Base-by-base conservation (phyloP, 2,113 vertebrate genomes). In the Mirza zaza region DNA sequence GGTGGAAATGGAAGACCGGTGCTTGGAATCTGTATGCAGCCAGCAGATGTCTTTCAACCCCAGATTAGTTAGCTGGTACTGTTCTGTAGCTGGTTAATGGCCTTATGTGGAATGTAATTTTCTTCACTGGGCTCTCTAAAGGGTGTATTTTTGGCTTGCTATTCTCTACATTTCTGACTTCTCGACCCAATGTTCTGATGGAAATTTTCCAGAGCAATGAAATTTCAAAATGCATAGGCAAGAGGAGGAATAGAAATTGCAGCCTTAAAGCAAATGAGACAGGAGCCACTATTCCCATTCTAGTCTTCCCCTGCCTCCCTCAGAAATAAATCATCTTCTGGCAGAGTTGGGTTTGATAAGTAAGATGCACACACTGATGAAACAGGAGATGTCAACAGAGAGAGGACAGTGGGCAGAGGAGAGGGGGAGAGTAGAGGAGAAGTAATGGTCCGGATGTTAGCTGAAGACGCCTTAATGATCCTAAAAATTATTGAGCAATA, bases 401-500 rank as follows among this genome's bases (percentile, higher is more conserved):
- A 20, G 79, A 73, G 86, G 23, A 77, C 6, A 67, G 23, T 9
- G 67, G 55, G 92, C 95, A 82, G 92, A 36, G 81, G 4, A 32
- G 20, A 32, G 20, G 18, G 59, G 48, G 5, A 65, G 39, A 29
- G 92, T 39, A 8, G 50, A 2, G 55, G n/a, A 76, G 59, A 59
- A 65, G 87, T 18, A 39, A 71, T 36, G 34, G 55, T 55, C 42
- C n/a, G 70, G 79, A 48, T 55, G 95, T 68, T 42, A 81, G 83
- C 73, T 90, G 71, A 97, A 96, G 91, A 96, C 93, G 97, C 87
- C 87, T 87, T 96, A 81, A 95, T 96, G 92, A 90, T 93, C 65
- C 89, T 95, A 82, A 88, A 90, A 97, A 96, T 96, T 83, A 98
- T 90, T 95, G 27, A 91, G 18, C 79, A 77, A 67, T 96, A 96